Base-by-base conservation (phyloP, 2,113 vertebrate species). In the Caracal caracal region DNA sequence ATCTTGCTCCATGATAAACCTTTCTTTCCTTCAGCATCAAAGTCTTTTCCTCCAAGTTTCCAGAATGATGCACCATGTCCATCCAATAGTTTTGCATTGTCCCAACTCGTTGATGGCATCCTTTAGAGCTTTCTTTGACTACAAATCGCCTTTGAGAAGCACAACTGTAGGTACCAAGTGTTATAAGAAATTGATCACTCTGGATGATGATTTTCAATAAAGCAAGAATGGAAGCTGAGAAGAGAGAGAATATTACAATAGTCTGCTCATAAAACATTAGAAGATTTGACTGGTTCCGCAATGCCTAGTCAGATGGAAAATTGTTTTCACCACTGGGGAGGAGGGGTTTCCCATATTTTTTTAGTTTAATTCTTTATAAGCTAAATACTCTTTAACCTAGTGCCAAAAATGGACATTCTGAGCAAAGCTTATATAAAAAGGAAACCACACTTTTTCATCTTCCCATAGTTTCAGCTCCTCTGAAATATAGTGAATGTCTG, bases 201-300 rank as follows among this genome's bases (percentile, higher is more conserved):
- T 95, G 53, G 61, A 16, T 76, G 28, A 11, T 53, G 26, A 56
- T 30, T 82, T 95, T 91, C 68, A 96, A 85, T 30, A 97, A 89
- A 33, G 10, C 16, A 47, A 92, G 6, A 92, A 53, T 79, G 30
- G n/a, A 71, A 2, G 22, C 76, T 78, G 28, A 71, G 16, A n/a
- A 70, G 43, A 84, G 28, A 49, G 66, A 90, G 40, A 56, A 68
- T 63, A 56, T 2, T 63, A 16, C 5, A 20, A 20, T 40, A 19
- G 11, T 63, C 33, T 70, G 10, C 43, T 76, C 70, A 84, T 87
- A 59, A 92, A 90, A 59, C n/a, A 40, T 85, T 63, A 63, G 37
- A 49, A 95, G 20, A 59, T 59, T 33, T 78, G 86, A 68, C 47
- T 63, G 35, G 70, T 75, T 93, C 43, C 35, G 65, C 68, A 70